A percentile compares a stretch with the other conserved stretches of the same genome.
These are phyloP conservation scores for Diaprepes abbreviatus DNA, from an alignment of 2,888 invertebrate species.

Conservation along the genomic window DNA sequence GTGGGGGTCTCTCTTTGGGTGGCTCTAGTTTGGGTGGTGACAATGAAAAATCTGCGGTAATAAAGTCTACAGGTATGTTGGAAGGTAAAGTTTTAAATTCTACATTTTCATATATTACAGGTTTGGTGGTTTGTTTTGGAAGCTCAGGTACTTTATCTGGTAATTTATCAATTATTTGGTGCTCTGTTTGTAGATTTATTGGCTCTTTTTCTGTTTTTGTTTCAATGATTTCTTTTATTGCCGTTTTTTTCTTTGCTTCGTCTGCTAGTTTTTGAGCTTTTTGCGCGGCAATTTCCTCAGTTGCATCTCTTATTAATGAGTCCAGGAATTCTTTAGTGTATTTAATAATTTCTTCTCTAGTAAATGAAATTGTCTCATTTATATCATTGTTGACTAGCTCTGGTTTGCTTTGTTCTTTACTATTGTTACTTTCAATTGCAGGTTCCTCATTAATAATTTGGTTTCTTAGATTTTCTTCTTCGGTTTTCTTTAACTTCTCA, in stretches of 20 bases:
- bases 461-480: slow-evolving; percentile 33
- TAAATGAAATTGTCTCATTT: slow-evolving; percentile 45
- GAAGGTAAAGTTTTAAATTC: slow-evolving; percentile 67
- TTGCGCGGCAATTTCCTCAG: slow-evolving; percentile 51
- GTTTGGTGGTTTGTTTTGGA: slow-evolving; percentile 58
- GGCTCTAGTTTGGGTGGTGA: slow-evolving; percentile 77
- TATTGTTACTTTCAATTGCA: slow-evolving; percentile 5
- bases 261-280: slow-evolving; percentile 5
- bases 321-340: slow-evolving; percentile 66
- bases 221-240: neutral
- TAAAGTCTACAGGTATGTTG: slow-evolving; percentile 60
- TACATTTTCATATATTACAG: slow-evolving; percentile 69
- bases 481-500: slow-evolving; percentile 56
- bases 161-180: slow-evolving; percentile 19
- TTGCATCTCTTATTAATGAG: slow-evolving; percentile 66
- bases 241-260: slow-evolving; percentile 21
- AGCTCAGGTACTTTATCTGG: slow-evolving; percentile 32
- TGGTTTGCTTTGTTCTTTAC: neutral
- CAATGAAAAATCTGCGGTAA: slow-evolving; percentile 68
- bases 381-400: slow-evolving; percentile 1
- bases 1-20: slow-evolving; percentile 55
- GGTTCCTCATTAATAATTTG: slow-evolving; percentile 32
- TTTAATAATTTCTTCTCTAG: slow-evolving; percentile 58
- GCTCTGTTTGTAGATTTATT: neutral
- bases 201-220: slow-evolving; percentile 7